These are phyloP conservation scores for Caenorhabditis wallacei DNA, from an alignment of 2,888 invertebrate genomes.

Conservation along the genomic window DNA sequence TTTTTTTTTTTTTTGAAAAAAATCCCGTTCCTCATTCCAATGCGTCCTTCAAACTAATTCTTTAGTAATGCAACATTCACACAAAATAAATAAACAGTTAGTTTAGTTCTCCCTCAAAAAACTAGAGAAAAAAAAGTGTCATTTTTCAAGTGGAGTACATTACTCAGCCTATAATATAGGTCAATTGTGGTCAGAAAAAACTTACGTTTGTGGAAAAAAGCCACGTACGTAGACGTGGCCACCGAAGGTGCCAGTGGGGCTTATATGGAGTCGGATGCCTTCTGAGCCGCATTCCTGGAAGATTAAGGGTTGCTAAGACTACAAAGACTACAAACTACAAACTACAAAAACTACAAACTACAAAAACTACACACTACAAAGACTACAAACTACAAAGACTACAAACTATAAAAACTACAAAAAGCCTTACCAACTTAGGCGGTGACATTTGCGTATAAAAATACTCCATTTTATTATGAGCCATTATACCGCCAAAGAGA, in stretches of 20 bases:
- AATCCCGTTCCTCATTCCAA: too few species aligned
- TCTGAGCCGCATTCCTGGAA: slow-evolving; percentile 78
- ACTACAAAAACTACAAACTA: too few species aligned
- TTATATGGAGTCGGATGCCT: slow-evolving; percentile 76
- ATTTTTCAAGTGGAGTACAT: slow-evolving; percentile 14
- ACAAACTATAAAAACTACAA: background rate
- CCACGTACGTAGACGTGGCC: slow-evolving; percentile 82
- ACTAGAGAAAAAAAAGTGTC: background rate
- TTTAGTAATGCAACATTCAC: background rate
- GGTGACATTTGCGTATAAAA: slow-evolving; percentile 50
- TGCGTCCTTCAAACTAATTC: too few species aligned
- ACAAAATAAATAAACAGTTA: slow-evolving; percentile 22
- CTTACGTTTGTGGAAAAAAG: slow-evolving; percentile 76
- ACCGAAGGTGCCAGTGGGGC: slow-evolving; percentile 71
- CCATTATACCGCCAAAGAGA: too few species aligned
- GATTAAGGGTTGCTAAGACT: background rate
- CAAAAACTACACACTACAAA: too few species aligned
- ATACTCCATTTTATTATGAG: slow-evolving; percentile 14
- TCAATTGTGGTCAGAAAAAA: slow-evolving; percentile 28
- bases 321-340: too few species aligned
- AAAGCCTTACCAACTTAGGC: slow-evolving; percentile 41
- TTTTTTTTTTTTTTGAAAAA: background rate
- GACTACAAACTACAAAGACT: too few species aligned
- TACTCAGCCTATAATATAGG: slow-evolving; percentile 14
- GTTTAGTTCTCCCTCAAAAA: background rate